A percentile compares a stretch with the other conserved stretches of the same genome.
Evolutionary conservation across 2,888 invertebrate species (phyloP).

Genomic region (Eupithecia dodoneata): DNA sequence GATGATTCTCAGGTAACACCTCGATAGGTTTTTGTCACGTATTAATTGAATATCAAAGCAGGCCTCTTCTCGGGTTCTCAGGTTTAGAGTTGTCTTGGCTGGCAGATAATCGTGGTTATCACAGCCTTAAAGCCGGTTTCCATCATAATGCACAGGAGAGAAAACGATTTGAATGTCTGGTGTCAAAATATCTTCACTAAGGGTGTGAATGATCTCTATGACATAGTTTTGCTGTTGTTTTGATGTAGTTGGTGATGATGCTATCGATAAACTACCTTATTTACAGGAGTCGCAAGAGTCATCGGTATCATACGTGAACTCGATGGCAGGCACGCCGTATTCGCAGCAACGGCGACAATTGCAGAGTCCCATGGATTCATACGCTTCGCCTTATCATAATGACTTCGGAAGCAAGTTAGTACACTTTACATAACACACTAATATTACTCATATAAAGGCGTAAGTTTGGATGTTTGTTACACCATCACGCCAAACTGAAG

Average conservation of each 20-base stretch:
- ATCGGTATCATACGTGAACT: constrained; percentile 82
- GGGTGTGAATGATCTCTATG: too few relatives aligned
- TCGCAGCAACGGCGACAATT: constrained; percentile 75
- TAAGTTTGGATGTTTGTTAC: not conserved
- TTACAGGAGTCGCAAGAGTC: constrained; percentile 89
- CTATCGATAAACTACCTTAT: not conserved
- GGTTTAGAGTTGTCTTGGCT: not conserved
- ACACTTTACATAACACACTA: not conserved
- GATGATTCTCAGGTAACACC: constrained; percentile 87
- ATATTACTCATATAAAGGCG: not conserved
- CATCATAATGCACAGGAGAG: not conserved
- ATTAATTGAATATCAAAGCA: not conserved
- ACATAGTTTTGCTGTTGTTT: too few relatives aligned
- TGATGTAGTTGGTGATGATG: not conserved
- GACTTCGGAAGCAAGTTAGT: constrained; percentile 90
- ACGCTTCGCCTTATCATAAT: constrained; percentile 91
- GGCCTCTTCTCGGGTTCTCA: not conserved
- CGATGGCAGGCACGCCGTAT: constrained; percentile 72
- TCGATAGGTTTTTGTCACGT: not conserved
- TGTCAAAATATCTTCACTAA: not conserved
- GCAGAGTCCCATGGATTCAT: constrained; percentile 86
- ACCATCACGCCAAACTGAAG: not conserved
- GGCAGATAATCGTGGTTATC: not conserved
- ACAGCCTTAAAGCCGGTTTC: not conserved
- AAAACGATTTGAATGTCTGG: not conserved